These are phyloP conservation scores for Orchestes rusci DNA, from an alignment of 2,888 invertebrate genomes.

Conservation along the genomic window DNA sequence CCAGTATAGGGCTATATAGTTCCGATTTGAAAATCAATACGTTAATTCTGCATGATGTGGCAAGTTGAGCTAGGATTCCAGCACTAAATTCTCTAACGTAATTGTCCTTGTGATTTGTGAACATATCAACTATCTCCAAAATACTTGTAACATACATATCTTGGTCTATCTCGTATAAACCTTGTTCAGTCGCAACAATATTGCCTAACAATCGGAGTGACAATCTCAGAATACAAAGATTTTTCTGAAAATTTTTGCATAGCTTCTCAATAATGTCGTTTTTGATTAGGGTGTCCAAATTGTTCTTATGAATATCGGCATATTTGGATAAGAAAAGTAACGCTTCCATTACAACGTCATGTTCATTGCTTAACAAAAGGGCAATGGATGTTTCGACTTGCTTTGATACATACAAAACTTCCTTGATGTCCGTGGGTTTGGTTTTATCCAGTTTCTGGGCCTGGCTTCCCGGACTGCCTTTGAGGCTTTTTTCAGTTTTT, in stretches of 20 bases:
- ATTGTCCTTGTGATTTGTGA: conserved; percentile 28
- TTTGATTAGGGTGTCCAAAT: conserved; percentile 30
- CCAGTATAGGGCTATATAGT: conserved; percentile 31
- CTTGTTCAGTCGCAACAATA: conserved; percentile 28
- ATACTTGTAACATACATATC: conserved; percentile 31
- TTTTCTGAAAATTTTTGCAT: conserved; percentile 29
- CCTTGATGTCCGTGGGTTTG: conserved; percentile 28
- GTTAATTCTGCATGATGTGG: conserved; percentile 28
- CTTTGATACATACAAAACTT: conserved; percentile 32
- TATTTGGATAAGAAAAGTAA: conserved; percentile 36
- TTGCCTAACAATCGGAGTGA: conserved; percentile 31
- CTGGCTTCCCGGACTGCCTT: no score
- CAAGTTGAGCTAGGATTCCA: conserved; percentile 30
- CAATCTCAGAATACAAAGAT: conserved; percentile 33
- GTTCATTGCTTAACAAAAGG: conserved; percentile 33
- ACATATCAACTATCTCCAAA: conserved; percentile 31
- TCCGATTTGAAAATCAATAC: conserved; percentile 30
- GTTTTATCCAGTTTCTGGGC: conserved; percentile 21
- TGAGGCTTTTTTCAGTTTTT: conserved; percentile 9
- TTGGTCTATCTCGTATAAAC: conserved; percentile 33
- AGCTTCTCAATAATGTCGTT: conserved; percentile 32
- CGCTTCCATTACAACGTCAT: conserved; percentile 33
- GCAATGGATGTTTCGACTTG: conserved; percentile 36
- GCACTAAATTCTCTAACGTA: conserved; percentile 31
- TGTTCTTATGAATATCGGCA: conserved; percentile 32